Evolutionary conservation across 2,113 vertebrate species (phyloP).

Genomic region (Rhinoderma darwinii): DNA sequence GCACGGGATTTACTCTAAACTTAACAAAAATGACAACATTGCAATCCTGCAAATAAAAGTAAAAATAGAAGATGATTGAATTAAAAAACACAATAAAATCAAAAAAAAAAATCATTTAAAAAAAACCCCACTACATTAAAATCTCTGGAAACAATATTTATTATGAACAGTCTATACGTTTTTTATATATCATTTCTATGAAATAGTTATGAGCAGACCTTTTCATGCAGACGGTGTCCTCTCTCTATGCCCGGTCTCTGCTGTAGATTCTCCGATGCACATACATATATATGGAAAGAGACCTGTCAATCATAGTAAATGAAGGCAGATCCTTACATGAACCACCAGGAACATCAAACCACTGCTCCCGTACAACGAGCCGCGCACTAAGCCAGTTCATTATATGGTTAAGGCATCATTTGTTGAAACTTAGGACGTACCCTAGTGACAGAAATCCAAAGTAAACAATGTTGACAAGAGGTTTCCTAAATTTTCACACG

Average conservation of each 20-base stretch:
- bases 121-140: too few species aligned
- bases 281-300: slow-evolving; percentile 74
- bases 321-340: slow-evolving; percentile 75
- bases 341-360: slow-evolving; percentile 70
- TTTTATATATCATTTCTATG: too few species aligned
- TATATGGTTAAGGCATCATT: slow-evolving; percentile 66
- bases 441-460: slow-evolving; percentile 67
- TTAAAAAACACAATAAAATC: too few species aligned
- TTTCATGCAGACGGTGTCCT: slow-evolving; percentile 24
- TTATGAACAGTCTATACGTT: too few species aligned
- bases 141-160: too few species aligned
- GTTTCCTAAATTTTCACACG: slow-evolving; percentile 8
- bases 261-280: slow-evolving; percentile 64
- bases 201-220: slow-evolving; percentile 52
- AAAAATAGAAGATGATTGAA: too few species aligned
- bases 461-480: slow-evolving; percentile 60
- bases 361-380: slow-evolving; percentile 63
- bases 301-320: slow-evolving; percentile 72
- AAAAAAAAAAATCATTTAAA: too few species aligned
- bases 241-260: slow-evolving; percentile 60
- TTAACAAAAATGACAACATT: too few species aligned
- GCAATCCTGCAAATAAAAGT: too few species aligned
- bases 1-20: too few species aligned
- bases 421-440: slow-evolving; percentile 66
- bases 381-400: slow-evolving; percentile 66